Base-by-base conservation (phyloP, 2,888 invertebrate species). In the Schizaphis graminum region DNA sequence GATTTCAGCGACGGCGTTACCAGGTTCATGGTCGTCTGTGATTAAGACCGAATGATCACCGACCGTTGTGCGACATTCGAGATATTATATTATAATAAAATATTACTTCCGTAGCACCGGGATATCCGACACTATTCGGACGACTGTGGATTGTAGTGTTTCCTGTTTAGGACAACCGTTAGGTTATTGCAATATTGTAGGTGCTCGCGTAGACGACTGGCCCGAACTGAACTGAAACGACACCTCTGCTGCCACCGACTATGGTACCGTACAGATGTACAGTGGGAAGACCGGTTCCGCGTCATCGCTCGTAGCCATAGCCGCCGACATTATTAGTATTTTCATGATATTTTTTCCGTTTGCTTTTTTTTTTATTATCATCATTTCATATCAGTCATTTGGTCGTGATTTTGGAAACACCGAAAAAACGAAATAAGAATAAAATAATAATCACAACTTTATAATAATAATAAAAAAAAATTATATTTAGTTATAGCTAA, bases 211-310 rank as follows among this genome's bases (percentile, higher is more conserved):
- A 13, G 84, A 77, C 28, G 77, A 77, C 77, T 84, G 89, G 61
- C 53, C 88, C 56, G 84, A 84, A 89, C 89, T 84, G 56, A 84
- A 93, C 93, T 93, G 93, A 93, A 93, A 84, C 88, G 67, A 61
- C 47, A n/a, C 28, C 53, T 47, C n/a, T 1, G 77, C n/a, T 41
- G 56, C 41, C 41, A 21, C 41, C 24, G 89, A 77, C 77, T 44
- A 44, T 35, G 35, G 67, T 67, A 10, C 41, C 56, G 89, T 41
- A n/a, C 53, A 53, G 53, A 53, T 53, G 53, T 53, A 53, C 53
- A 16, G 77, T 89, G 89, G 89, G 84, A 92, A 92, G 89, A 93
- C 93, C 93, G 93, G 93, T 93, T 93, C 89, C 77, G 44, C 91
- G 56, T 16, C 21, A 11, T 16, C 47, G 91, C 84, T 44, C 26